Base-by-base conservation (phyloP, 2,888 invertebrate genomes). In the Urechis unicinctus region DNA sequence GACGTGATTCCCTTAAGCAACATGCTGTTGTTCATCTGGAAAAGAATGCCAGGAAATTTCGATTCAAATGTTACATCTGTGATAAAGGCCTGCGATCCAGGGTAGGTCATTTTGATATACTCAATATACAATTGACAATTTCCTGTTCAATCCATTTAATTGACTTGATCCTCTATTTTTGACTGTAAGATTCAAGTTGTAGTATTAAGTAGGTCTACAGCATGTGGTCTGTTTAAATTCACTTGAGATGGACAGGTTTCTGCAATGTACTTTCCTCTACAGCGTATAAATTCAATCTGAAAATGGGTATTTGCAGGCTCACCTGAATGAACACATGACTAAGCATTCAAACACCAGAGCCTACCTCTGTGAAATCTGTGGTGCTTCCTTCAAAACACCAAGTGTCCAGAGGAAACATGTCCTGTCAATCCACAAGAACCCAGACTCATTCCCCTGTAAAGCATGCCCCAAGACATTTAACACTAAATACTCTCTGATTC, bases 281-380 rank as follows among this genome's bases (percentile, higher is more conserved):
- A n/a, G n/a, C n/a, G n/a, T n/a, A n/a, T n/a, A n/a, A n/a, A n/a
- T n/a, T n/a, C n/a, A n/a, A n/a, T n/a, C n/a, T n/a, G n/a, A n/a
- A n/a, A n/a, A n/a, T n/a, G n/a, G n/a, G n/a, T n/a, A n/a, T 36
- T 66, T 64, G 43, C 71, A 75, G 66, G 75, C 75, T 2, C 76
- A 78, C 56, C 60, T 77, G 28, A 66, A 63, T 1, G 74, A 77
- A 50, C 77, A 77, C 57, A 62, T 70, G 65, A 69, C 75, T 0
- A 75, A 74, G 22, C 79, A 79, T 63, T 72, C 81, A 0, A 80
- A 77, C 30, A 68, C 76, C 1, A 71, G 81, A 6, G 73, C 79
- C 0, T 81, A 79, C 61, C 77, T 82, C 36, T 82, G 82, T 61
- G 80, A 82, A 57, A 72, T 78, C 9, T 82, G 82, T 63, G 81